These are phyloP conservation scores for Reinhardtius hippoglossoides DNA, from an alignment of 2,113 vertebrate species.

Conservation along the genomic window DNA sequence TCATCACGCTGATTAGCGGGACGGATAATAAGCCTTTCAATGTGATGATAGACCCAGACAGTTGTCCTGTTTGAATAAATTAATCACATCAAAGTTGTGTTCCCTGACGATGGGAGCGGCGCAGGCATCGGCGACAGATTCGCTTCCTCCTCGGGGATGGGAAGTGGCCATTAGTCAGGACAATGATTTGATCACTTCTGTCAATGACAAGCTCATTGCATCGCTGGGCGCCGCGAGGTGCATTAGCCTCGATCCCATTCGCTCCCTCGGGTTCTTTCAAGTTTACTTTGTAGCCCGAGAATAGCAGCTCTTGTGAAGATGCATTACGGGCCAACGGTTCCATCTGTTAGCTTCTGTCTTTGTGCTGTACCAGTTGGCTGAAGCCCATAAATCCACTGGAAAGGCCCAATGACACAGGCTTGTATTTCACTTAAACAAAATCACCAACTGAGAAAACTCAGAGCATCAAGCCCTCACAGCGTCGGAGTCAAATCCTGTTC, in stretches of 20 bases:
- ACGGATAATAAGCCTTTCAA: slow-evolving; percentile 23
- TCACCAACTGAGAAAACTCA: no score
- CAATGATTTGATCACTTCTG: slow-evolving; percentile 70
- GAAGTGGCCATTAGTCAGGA: slow-evolving; percentile 69
- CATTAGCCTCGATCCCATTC: slow-evolving; percentile 42
- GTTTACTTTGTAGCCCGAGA: slow-evolving; percentile 43
- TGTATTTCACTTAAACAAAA: slow-evolving; percentile 9
- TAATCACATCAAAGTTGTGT: slow-evolving; percentile 47
- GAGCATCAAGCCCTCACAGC: no score
- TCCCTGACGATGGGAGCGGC: slow-evolving; percentile 22
- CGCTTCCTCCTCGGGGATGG: slow-evolving; percentile 45
- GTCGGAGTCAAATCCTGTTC: no score
- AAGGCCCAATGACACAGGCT: background rate
- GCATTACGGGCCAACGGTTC: slow-evolving; percentile 14
- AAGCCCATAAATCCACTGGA: background rate
- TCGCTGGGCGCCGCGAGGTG: slow-evolving; percentile 47
- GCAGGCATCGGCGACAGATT: slow-evolving; percentile 27
- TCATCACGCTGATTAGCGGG: slow-evolving; percentile 40
- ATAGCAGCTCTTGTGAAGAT: slow-evolving; percentile 28
- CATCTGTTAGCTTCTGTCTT: slow-evolving; percentile 1
- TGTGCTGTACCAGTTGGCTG: background rate
- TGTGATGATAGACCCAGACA: slow-evolving; percentile 38
- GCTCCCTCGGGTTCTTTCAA: slow-evolving; percentile 40
- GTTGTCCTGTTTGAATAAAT: slow-evolving; percentile 60
- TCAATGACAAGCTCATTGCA: slow-evolving; percentile 57